Conservation (phyloP, 2,888 invertebrate species). For the Metallyticus violacea region DNA sequence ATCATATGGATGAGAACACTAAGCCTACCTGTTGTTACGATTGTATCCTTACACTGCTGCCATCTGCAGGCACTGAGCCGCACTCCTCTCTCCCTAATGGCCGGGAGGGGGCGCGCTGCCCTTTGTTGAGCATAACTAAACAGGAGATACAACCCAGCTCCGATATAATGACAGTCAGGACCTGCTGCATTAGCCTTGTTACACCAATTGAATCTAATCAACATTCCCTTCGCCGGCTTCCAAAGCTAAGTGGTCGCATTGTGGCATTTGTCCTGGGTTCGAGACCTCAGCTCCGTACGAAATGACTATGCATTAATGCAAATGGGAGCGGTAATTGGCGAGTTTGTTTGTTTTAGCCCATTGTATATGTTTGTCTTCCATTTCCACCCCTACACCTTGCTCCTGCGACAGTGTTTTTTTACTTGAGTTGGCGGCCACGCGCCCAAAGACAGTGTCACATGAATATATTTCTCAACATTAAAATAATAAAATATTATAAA, state of each 20-base stretch:
- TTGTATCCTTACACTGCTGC: too few species aligned
- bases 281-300: background rate
- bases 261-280: background rate
- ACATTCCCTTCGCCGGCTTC: background rate
- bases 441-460: too few species aligned
- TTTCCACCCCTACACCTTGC: background rate
- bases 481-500: too few species aligned
- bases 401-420: background rate
- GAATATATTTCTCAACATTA: too few species aligned
- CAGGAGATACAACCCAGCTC: background rate
- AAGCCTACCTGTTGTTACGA: too few species aligned
- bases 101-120: too few species aligned
- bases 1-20: too few species aligned
- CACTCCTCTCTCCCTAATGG: too few species aligned
- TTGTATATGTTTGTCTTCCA: background rate
- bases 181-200: background rate
- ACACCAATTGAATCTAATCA: background rate
- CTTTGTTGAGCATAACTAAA: background rate
- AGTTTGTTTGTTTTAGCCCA: background rate
- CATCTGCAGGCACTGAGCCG: background rate
- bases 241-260: background rate
- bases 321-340: too few species aligned
- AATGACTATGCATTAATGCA: background rate
- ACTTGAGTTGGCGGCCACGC: too few species aligned
- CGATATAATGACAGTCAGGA: background rate